These are phyloP conservation scores for Aplocera efformata DNA, from an alignment of 2,888 invertebrate species.

Conservation along the genomic window DNA sequence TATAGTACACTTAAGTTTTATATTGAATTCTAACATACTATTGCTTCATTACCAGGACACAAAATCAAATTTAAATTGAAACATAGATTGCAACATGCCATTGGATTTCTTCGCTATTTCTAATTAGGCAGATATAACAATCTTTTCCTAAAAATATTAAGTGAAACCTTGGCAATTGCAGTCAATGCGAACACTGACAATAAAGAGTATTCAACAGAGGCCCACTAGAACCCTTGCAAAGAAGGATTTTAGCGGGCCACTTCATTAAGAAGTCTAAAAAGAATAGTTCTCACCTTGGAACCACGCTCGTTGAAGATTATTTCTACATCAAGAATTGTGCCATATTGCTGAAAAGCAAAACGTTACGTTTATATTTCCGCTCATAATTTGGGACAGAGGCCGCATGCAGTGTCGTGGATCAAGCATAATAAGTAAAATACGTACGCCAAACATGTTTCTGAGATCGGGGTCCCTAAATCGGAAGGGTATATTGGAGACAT, in stretches of 20 bases:
- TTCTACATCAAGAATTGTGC: conserved; percentile 99
- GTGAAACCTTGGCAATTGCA: conserved; percentile 1
- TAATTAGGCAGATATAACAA: too few relatives aligned
- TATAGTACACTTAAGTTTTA: too few relatives aligned
- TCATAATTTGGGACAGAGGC: conserved; percentile 25
- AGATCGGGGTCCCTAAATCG: conserved; percentile 99
- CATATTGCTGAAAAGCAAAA: conserved; percentile 94
- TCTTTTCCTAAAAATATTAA: too few relatives aligned
- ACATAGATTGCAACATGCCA: conserved; percentile 14
- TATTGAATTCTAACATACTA: conserved; percentile 9
- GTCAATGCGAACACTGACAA: conserved; percentile 22
- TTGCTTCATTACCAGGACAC: conserved; percentile 16
- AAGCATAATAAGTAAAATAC: conserved; percentile 56
- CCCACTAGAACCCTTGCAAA: conserved; percentile 52
- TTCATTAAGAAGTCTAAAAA: conserved; percentile 31
- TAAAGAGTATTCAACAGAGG: conserved; percentile 36
- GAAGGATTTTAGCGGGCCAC: conserved; percentile 62
- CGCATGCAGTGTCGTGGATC: conserved; percentile 38
- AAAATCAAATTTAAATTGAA: conserved; percentile 11
- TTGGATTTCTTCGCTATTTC: background rate
- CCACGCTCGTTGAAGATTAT: conserved; percentile 99
- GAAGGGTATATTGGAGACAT: conserved; percentile 99
- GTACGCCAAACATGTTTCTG: conserved; percentile 98
- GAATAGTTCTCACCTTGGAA: conserved; percentile 94
- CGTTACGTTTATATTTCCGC: conserved; percentile 43